Evolutionary conservation across 2,113 vertebrate species (phyloP).

Genomic region (Empidonax alnorum): DNA sequence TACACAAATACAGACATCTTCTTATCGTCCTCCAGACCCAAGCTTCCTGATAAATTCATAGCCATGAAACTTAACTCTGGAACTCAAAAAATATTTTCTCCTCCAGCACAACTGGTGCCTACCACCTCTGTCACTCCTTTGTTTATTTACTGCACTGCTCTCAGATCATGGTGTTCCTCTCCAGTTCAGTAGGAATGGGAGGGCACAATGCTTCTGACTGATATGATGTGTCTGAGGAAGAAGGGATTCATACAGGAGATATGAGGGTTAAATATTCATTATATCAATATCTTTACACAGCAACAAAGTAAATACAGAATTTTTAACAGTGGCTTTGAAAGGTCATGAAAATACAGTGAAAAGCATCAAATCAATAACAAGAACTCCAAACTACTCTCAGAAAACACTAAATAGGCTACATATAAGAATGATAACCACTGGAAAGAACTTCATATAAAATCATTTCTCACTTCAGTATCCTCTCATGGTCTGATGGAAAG

Average conservation of each 20-base stretch:
- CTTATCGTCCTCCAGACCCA: not conserved
- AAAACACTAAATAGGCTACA: conserved; percentile 42
- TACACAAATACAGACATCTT: not conserved
- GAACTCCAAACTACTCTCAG: conserved; percentile 46
- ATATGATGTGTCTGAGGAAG: not conserved
- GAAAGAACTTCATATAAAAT: conserved; percentile 58
- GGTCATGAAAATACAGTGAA: conserved; percentile 70
- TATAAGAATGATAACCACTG: conserved; percentile 40
- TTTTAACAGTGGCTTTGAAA: conserved; percentile 69
- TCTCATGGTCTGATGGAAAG: conserved; percentile 58
- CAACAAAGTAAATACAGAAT: not conserved
- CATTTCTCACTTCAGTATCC: conserved; percentile 62
- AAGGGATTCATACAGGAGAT: not conserved
- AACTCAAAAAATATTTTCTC: not conserved
- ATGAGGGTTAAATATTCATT: not conserved
- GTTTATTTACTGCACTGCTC: not conserved
- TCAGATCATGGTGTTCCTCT: not conserved
- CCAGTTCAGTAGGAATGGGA: not conserved
- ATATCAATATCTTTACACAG: not conserved
- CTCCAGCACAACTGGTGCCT: not conserved
- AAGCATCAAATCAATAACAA: conserved; percentile 68
- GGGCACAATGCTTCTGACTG: not conserved
- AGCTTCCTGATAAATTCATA: not conserved
- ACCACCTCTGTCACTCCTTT: not conserved
- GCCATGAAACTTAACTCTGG: not conserved